Evolutionary conservation across 64 coral and sea anemone genomes (phyloP).

Genomic region (Actinia tenebrosa): DNA sequence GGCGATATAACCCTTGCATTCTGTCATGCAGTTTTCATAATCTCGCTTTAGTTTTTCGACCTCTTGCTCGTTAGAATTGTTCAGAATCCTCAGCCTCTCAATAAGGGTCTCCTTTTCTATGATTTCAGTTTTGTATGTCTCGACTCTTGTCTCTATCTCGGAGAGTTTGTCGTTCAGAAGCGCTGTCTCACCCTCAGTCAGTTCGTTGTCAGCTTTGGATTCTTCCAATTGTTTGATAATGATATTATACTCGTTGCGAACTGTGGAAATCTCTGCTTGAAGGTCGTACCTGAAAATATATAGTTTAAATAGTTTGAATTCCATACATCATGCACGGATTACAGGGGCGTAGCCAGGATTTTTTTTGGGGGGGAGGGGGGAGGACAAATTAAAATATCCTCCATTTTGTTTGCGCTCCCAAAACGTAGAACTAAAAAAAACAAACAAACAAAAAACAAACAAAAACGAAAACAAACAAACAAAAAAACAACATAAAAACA

Average conservation of each 20-base stretch:
- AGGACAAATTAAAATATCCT: too few relatives aligned
- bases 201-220: slow-evolving; percentile 52
- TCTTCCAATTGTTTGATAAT: slow-evolving; percentile 58
- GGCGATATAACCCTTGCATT: slow-evolving; percentile 78
- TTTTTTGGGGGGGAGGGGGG: too few relatives aligned
- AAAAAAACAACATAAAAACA: too few relatives aligned
- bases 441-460: too few relatives aligned
- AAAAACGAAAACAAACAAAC: too few relatives aligned
- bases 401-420: too few relatives aligned
- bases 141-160: slow-evolving; percentile 73
- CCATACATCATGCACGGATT: too few relatives aligned
- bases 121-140: slow-evolving; percentile 77
- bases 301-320: too few relatives aligned
- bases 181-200: slow-evolving; percentile 51
- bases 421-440: too few relatives aligned
- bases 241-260: slow-evolving; percentile 68
- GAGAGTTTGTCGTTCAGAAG: slow-evolving; percentile 60
- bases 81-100: slow-evolving; percentile 64
- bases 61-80: slow-evolving; percentile 86
- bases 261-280: slow-evolving; percentile 73
- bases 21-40: slow-evolving; percentile 45
- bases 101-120: slow-evolving; percentile 81
- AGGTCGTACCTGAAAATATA: slow-evolving; percentile 49
- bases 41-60: slow-evolving; percentile 82
- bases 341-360: too few relatives aligned